Evolutionary conservation across 2,888 invertebrate species (phyloP).

Genomic region (Cepaea hortensis): DNA sequence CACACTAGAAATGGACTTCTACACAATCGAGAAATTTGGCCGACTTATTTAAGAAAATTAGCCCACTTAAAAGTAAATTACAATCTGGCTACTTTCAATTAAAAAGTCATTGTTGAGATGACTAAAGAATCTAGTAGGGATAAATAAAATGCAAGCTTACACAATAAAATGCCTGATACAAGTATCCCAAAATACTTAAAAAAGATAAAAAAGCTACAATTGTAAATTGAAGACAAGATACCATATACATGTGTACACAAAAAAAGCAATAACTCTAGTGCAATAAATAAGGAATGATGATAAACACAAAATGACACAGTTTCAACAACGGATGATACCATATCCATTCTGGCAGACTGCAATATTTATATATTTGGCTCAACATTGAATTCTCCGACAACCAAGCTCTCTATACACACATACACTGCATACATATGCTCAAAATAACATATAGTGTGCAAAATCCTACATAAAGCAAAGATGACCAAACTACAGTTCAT

Average conservation of each 20-base stretch:
- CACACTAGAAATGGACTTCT: background rate
- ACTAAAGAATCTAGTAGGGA: background rate
- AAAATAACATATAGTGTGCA: background rate
- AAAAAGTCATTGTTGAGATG: background rate
- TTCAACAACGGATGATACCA: background rate
- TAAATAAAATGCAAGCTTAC: background rate
- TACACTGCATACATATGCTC: too few relatives aligned
- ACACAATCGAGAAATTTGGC: background rate
- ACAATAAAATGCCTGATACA: background rate
- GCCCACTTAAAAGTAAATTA: background rate
- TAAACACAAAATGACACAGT: background rate
- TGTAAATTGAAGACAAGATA: background rate
- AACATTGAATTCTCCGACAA: background rate
- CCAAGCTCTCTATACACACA: background rate
- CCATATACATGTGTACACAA: background rate
- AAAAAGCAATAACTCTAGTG: background rate
- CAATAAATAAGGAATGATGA: slow-evolving; percentile 31
- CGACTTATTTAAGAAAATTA: background rate
- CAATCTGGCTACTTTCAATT: background rate
- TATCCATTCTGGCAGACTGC: background rate
- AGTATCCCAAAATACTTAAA: background rate
- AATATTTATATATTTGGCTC: slow-evolving; percentile 5
- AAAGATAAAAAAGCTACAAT: background rate
- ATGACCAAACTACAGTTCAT: background rate
- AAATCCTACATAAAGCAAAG: background rate